Evolutionary conservation across 1,140 invertebrate species (phyloP).

Genomic region (Maconellicoccus hirsutus): DNA sequence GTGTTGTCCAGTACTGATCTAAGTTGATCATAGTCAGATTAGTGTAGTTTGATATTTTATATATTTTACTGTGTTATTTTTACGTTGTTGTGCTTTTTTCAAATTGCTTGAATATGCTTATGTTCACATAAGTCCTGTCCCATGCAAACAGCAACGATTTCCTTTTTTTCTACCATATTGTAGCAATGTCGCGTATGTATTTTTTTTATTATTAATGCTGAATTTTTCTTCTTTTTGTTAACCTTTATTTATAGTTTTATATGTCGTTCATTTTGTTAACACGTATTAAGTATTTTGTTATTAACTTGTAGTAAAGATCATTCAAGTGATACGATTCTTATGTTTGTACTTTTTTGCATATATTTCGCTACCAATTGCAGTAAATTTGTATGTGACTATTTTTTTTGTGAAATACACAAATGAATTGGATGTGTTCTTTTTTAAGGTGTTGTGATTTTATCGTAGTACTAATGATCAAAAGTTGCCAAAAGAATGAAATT

Average conservation of each 20-base stretch:
- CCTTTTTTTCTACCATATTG: background rate
- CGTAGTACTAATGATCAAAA: no score
- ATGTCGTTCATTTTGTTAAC: slow-evolving; percentile 15
- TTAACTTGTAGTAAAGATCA: slow-evolving; percentile 12
- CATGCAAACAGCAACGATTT: background rate
- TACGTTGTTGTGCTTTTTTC: no score
- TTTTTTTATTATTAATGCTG: slow-evolving; percentile 12
- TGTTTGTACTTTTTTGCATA: slow-evolving; percentile 10
- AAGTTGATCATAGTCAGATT: no score
- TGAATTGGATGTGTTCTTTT: background rate
- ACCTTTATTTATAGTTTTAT: slow-evolving; percentile 11
- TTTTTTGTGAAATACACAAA: slow-evolving; percentile 16
- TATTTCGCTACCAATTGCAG: slow-evolving; percentile 13
- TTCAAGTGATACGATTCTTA: slow-evolving; percentile 12
- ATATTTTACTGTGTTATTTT: no score
- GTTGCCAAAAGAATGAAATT: no score
- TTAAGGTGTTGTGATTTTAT: no score
- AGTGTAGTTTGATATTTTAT: no score
- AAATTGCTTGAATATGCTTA: no score
- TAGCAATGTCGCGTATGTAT: background rate
- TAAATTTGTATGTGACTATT: slow-evolving; percentile 9
- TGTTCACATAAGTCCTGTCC: no score
- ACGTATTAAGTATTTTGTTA: slow-evolving; percentile 12
- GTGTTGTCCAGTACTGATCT: no score
- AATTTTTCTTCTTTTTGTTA: background rate